Conservation (phyloP, 1,140 invertebrate genomes). For the Drosophila fuyamai region DNA sequence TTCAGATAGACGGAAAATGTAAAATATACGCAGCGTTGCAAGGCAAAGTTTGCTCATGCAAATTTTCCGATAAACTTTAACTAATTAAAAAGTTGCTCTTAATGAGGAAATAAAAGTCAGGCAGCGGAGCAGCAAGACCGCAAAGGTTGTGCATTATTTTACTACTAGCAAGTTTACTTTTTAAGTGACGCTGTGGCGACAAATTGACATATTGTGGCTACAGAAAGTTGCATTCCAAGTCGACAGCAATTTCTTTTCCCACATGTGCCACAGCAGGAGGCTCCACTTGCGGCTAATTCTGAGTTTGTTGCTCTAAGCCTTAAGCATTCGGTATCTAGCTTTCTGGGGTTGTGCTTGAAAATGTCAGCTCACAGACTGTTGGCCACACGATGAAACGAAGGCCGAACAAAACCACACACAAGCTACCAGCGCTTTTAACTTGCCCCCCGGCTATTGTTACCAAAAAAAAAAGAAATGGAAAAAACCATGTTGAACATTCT, state of each 20-base stretch:
- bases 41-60: slow-evolving; percentile 11
- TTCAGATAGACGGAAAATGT: slow-evolving; percentile 2
- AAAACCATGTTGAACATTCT: slow-evolving; percentile 35
- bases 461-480: background rate
- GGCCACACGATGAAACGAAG: slow-evolving; percentile 49
- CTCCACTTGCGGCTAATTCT: slow-evolving; percentile 39
- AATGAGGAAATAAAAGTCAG: background rate
- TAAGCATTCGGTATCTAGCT: slow-evolving; percentile 8
- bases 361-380: slow-evolving; percentile 44
- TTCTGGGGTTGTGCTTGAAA: slow-evolving; percentile 27
- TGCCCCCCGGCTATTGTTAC: slow-evolving; percentile 10
- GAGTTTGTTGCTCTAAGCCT: slow-evolving; percentile 42
- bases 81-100: slow-evolving; percentile 46
- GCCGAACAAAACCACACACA: slow-evolving; percentile 32
- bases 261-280: slow-evolving; percentile 19
- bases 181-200: slow-evolving; percentile 8
- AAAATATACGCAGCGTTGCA: slow-evolving; percentile 10
- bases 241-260: slow-evolving; percentile 15
- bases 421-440: slow-evolving; percentile 30
- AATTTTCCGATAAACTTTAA: slow-evolving; percentile 25
- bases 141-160: slow-evolving; percentile 5
- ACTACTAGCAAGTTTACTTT: background rate
- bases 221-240: slow-evolving; percentile 14
- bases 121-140: background rate
- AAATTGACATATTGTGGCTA: slow-evolving; percentile 26